A percentile compares a stretch with the other conserved stretches of the same genome.
These are phyloP conservation scores for Tringa solitaria DNA, from an alignment of 2,113 vertebrate genomes.

Conservation along the genomic window DNA sequence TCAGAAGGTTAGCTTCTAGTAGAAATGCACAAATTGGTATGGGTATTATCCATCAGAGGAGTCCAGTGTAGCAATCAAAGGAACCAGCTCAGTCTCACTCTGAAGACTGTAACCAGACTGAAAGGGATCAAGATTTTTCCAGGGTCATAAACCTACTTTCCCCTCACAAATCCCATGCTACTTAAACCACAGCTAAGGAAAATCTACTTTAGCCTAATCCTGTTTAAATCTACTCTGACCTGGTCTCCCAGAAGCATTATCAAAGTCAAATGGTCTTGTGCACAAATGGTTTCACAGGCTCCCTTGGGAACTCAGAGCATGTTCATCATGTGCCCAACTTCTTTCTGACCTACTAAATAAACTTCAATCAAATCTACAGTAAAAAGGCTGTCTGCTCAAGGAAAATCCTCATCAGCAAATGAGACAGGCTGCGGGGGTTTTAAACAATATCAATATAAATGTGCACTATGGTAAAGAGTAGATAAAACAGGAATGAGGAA, in stretches of 20 bases:
- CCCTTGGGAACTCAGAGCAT: not conserved
- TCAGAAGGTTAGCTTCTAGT: not conserved
- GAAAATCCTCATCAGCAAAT: not conserved
- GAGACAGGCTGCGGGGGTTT: not conserved
- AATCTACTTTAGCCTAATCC: slow-evolving; percentile 58
- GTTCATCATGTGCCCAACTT: not conserved
- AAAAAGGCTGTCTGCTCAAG: not conserved
- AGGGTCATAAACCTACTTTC: slow-evolving; percentile 24
- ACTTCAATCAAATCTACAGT: not conserved
- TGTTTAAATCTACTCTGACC: slow-evolving; percentile 64
- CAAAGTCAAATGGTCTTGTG: not conserved
- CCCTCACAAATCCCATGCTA: slow-evolving; percentile 23
- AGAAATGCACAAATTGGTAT: not conserved
- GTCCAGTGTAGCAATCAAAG: not conserved
- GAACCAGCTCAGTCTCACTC: not conserved
- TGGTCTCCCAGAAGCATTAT: slow-evolving; percentile 41
- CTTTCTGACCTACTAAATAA: not conserved
- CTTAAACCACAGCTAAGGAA: slow-evolving; percentile 46
- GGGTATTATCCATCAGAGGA: not conserved
- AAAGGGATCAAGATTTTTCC: slow-evolving; percentile 7
- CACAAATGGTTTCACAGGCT: not conserved
- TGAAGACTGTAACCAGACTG: not conserved
- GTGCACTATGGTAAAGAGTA: not conserved
- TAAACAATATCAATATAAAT: not conserved
- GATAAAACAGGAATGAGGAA: not conserved